Percentiles rank a stretch among this genome's conserved stretches.
phyloP scores from a whole-genome alignment of 2,113 vertebrate species.

The Eretmochelys imbricata region DNA sequence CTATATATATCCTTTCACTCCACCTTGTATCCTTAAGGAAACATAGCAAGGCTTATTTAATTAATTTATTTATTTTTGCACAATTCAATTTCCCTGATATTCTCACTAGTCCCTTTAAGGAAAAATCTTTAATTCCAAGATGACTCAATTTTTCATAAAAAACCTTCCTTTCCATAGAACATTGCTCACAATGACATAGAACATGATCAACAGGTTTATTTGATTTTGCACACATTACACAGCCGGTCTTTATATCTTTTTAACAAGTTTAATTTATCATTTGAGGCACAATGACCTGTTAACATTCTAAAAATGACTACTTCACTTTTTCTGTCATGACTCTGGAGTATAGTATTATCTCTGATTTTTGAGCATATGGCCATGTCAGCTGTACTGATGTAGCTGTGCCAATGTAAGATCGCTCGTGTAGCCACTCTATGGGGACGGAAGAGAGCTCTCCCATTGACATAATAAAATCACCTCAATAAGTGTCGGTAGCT shows the following conservation, averaged over 20 bases:
- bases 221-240: neutral
- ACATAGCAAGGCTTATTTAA: neutral
- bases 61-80: too few species aligned
- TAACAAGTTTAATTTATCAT: neutral
- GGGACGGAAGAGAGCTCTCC: too few species aligned
- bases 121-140: neutral
- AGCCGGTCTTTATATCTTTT: neutral
- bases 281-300: too few species aligned
- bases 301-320: too few species aligned
- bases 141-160: neutral
- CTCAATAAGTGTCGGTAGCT: too few species aligned
- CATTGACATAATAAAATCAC: too few species aligned
- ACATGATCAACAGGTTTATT: neutral
- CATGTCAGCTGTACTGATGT: too few species aligned
- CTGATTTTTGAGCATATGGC: neutral
- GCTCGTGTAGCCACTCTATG: too few species aligned
- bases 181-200: neutral
- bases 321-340: neutral
- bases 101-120: neutral
- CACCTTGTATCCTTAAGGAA: neutral
- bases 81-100: neutral
- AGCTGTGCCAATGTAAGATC: too few species aligned
- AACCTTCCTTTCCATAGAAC: neutral
- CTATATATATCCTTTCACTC: neutral
- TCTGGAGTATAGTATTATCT: neutral